These are phyloP conservation scores for Pantherophis vulpinus DNA, from an alignment of 2,797 vertebrate species.

Conservation along the genomic window DNA sequence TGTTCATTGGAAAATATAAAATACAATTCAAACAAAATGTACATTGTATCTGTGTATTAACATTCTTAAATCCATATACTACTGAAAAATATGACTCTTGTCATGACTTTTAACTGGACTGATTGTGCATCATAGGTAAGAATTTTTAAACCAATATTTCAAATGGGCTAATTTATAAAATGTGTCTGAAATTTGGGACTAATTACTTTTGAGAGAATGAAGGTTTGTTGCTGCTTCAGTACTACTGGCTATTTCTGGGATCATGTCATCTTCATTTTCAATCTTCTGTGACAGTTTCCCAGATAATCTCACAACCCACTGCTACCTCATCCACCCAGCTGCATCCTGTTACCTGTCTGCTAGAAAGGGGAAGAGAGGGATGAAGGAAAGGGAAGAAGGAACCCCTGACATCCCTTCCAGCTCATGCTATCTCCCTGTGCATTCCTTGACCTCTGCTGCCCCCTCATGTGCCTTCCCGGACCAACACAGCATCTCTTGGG, in stretches of 20 bases:
- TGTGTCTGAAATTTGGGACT: too few species aligned
- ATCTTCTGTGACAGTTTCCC: neutral
- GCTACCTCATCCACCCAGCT: neutral
- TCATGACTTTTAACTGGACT: too few species aligned
- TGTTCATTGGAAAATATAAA: constrained; percentile 28
- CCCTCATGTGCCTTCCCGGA: neutral
- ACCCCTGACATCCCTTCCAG: neutral
- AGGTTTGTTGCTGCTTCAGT: too few species aligned
- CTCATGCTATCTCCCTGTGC: neutral
- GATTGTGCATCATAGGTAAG: too few species aligned
- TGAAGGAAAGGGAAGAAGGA: neutral
- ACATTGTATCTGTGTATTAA: neutral
- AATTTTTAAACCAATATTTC: too few species aligned
- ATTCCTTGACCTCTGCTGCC: neutral
- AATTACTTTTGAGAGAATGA: too few species aligned
- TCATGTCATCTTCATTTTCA: neutral
- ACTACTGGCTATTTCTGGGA: neutral
- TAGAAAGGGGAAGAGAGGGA: neutral
- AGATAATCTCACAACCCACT: neutral
- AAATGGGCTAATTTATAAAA: too few species aligned
- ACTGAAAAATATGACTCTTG: too few species aligned
- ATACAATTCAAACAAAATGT: neutral
- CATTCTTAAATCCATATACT: neutral
- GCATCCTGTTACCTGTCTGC: neutral
- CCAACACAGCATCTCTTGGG: neutral